A percentile compares a stretch with the other conserved stretches of the same genome.
Conservation (phyloP, 2,113 vertebrate species). For the Prochilodus magdalenae region DNA sequence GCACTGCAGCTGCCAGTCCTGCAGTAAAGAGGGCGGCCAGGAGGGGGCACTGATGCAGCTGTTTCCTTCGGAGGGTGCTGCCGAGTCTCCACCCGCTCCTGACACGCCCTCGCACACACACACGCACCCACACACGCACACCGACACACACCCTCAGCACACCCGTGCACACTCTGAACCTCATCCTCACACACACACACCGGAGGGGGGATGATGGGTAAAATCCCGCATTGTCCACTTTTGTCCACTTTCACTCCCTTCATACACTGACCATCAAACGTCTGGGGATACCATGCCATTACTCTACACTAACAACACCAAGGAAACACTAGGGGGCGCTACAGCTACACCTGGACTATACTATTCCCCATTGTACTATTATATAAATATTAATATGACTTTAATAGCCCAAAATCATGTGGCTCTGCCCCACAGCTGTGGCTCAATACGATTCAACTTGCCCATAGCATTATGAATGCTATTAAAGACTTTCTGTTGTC, state of each 20-base stretch:
- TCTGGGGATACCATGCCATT: not conserved
- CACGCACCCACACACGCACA: constrained; percentile 59
- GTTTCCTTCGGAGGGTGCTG: constrained; percentile 84
- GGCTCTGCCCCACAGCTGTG: too few relatives aligned
- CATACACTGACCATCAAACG: not conserved
- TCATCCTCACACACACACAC: constrained; percentile 72
- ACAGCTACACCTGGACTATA: too few relatives aligned
- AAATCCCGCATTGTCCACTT: not conserved
- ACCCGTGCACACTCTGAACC: constrained; percentile 60
- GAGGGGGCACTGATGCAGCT: constrained; percentile 90
- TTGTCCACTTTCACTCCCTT: not conserved
- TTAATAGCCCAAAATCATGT: too few relatives aligned
- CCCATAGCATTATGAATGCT: too few relatives aligned
- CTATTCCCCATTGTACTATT: too few relatives aligned
- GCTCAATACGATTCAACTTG: too few relatives aligned
- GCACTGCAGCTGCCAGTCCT: constrained; percentile 96
- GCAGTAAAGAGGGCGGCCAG: constrained; percentile 88
- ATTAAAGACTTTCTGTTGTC: too few relatives aligned
- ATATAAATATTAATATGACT: too few relatives aligned
- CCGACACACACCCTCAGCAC: constrained; percentile 67
- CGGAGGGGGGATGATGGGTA: constrained; percentile 68
- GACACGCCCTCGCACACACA: constrained; percentile 65
- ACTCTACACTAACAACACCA: not conserved
- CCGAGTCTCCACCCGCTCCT: constrained; percentile 66
- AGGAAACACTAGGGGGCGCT: not conserved